Conservation (phyloP, 2,113 vertebrate genomes). For the Edolisoma coerulescens region DNA sequence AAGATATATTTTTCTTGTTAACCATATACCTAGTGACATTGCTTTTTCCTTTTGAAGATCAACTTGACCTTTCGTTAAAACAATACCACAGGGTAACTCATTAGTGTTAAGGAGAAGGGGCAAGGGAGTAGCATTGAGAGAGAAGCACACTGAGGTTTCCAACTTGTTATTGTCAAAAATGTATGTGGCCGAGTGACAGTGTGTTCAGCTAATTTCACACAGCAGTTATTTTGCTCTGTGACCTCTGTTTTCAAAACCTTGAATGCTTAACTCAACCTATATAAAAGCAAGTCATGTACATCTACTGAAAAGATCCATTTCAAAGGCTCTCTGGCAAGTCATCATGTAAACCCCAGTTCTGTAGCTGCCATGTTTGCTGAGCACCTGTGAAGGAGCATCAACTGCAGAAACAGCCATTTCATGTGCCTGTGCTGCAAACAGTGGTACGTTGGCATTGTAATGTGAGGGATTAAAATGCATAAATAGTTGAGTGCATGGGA, state of each 20-base stretch:
- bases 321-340: background rate
- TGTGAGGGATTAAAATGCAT: background rate
- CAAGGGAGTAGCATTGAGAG: background rate
- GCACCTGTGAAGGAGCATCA: fast-evolving
- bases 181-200: background rate
- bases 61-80: background rate
- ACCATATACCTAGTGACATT: background rate
- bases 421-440: background rate
- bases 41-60: background rate
- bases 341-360: background rate
- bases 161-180: background rate
- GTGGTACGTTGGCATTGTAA: background rate
- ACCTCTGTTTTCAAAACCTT: background rate
- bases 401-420: background rate
- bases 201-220: background rate
- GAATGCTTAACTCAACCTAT: background rate
- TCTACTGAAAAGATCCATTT: background rate
- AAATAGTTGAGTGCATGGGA: background rate
- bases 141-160: background rate
- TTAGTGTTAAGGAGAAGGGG: background rate
- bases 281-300: background rate
- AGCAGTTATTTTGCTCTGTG: background rate
- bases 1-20: background rate
- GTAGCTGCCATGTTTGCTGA: background rate
- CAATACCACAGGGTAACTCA: background rate